Evolutionary conservation across 2,797 vertebrate species (phyloP).

Genomic region (Macrochelys suwanniensis): DNA sequence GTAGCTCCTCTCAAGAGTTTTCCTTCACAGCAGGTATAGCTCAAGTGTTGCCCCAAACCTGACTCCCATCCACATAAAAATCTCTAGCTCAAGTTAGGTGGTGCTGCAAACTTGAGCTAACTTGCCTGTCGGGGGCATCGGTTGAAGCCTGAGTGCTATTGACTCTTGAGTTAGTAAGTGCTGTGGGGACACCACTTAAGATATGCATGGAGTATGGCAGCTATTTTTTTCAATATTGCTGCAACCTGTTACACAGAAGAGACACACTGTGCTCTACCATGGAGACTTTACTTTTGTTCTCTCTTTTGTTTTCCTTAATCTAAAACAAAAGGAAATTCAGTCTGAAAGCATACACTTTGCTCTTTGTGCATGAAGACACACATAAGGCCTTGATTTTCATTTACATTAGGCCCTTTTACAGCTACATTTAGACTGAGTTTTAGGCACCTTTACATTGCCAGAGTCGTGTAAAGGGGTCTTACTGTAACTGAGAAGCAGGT

Average conservation of each 20-base stretch:
- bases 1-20: no score
- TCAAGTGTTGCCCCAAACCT: background rate
- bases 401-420: background rate
- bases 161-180: background rate
- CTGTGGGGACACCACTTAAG: background rate
- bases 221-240: background rate
- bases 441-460: background rate
- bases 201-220: background rate
- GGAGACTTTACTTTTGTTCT: background rate
- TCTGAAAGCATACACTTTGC: background rate
- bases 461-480: background rate
- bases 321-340: background rate
- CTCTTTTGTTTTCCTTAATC: background rate
- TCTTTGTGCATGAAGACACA: background rate
- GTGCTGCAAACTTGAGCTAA: background rate
- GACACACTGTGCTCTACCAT: background rate
- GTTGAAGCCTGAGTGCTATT: background rate
- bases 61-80: background rate
- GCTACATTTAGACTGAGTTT: background rate
- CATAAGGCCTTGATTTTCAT: background rate
- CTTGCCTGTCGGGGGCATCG: background rate
- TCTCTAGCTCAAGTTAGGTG: background rate
- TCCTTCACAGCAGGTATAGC: no score
- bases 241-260: background rate
- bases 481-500: background rate